Evolutionary conservation across 2,797 vertebrate genomes (phyloP).

Genomic region (Lithobates pipiens): DNA sequence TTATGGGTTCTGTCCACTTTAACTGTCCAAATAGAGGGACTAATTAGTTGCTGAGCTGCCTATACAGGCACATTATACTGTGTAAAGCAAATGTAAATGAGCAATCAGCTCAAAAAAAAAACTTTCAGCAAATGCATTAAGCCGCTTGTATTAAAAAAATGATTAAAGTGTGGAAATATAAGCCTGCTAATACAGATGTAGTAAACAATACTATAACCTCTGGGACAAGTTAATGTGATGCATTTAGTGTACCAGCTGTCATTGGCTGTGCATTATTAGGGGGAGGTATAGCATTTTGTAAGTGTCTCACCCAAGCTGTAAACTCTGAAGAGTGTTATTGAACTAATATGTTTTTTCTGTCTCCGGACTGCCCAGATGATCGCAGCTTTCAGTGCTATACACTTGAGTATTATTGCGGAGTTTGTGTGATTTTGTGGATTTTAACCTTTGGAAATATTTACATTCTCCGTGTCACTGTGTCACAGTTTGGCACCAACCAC

Average conservation of each 20-base stretch:
- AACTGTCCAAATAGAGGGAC: too few species aligned
- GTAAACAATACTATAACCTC: neutral
- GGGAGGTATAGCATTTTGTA: neutral
- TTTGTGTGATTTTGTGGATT: too few species aligned
- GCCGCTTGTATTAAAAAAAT: slow-evolving; percentile 17
- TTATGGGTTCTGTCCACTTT: too few species aligned
- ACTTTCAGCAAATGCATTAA: neutral
- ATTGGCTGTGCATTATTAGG: slow-evolving; percentile 1
- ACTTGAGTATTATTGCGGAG: too few species aligned
- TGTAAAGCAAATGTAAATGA: neutral
- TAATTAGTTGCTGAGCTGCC: too few species aligned
- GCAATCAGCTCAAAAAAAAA: neutral
- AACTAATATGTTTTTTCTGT: neutral
- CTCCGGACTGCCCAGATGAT: neutral
- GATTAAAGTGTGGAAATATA: slow-evolving; percentile 25
- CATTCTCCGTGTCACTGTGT: too few species aligned
- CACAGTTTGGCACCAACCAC: too few species aligned
- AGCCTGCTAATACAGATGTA: slow-evolving; percentile 35
- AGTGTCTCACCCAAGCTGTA: neutral
- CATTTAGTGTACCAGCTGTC: slow-evolving; percentile 39
- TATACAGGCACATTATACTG: neutral
- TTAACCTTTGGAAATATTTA: too few species aligned
- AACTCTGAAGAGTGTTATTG: neutral
- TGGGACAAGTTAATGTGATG: slow-evolving; percentile 28
- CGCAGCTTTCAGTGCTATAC: neutral